Evolutionary conservation across 2,113 vertebrate genomes (phyloP), one percentile per base, ranked within the genome.

Genomic region (Laterallus jamaicensis): DNA sequence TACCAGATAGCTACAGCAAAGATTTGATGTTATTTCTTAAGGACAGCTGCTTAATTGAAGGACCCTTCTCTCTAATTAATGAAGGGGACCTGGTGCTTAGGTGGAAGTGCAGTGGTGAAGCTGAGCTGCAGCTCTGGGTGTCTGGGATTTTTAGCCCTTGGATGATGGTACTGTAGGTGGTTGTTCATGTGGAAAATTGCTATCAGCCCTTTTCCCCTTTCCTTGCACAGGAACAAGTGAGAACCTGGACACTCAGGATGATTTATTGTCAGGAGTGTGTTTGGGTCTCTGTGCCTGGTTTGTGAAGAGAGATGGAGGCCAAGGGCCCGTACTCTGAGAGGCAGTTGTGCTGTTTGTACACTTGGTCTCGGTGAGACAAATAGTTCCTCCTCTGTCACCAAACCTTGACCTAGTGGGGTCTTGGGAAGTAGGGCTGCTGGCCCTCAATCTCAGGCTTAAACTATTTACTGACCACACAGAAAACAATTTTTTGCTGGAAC

Each of bases 401-500:
- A 79, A 63, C 47, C 62, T 40, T 89, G 83, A 86, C 83, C 76
- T 64, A 59, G 31, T 8, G 15, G 17, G 89, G 69, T 93, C 92
- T 89, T 94, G 95, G 66, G 93, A 96, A 95, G 10, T 40, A 73
- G 44, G 26, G 58, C 37, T 1, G 69, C 74, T 84, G 44, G 62
- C 50, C 40, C 70, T 76, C 4, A 0, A 15, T 89, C 86, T 81
- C 63, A 89, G 62, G 32, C 74, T 92, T 68, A 62, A 89, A 37
- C 60, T 93, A 58, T 90, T 95, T 92, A 66, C 40, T 94, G 70
- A 55, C 6, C 10, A 6, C 39, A 75, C 60, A 83, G 32, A 85
- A 95, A 80, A 52, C 39, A 50, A 29, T 37, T 90, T 86, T 87
- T 86, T 96, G 39, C 78, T 92, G 91, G 70, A 91, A 82, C 67